phyloP scores from a whole-genome alignment of 2,888 invertebrate genomes.

The Meiosimyza decipiens region DNA sequence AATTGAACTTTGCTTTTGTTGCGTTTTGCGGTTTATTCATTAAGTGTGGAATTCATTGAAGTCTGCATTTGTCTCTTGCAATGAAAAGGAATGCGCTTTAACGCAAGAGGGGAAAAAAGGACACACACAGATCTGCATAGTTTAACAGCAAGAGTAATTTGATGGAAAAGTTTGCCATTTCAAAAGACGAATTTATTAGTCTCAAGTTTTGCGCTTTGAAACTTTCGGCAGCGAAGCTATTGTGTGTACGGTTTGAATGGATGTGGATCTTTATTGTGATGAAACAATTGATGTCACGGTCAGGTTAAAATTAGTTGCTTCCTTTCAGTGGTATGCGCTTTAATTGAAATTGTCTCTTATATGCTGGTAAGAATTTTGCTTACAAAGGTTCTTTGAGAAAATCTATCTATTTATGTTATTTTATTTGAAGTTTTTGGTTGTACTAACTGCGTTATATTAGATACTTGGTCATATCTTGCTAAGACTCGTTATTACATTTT shows the following conservation, averaged over 20 bases:
- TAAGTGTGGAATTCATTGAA: slow-evolving; percentile 12
- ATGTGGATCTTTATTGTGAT: slow-evolving; percentile 4
- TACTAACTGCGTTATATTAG: too few relatives aligned
- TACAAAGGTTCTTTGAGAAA: too few relatives aligned
- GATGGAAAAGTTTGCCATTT: slow-evolving; percentile 26
- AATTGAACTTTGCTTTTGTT: slow-evolving; percentile 30
- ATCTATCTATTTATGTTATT: too few relatives aligned
- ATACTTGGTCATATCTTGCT: too few relatives aligned
- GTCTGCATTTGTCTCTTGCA: neutral
- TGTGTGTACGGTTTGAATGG: neutral
- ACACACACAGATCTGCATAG: neutral
- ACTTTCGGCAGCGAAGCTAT: slow-evolving; percentile 6
- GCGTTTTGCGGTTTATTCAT: slow-evolving; percentile 28
- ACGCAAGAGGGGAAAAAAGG: neutral
- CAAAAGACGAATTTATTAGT: slow-evolving; percentile 32
- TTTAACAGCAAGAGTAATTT: slow-evolving; percentile 3
- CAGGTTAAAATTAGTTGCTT: slow-evolving; percentile 14
- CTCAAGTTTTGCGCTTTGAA: slow-evolving; percentile 13
- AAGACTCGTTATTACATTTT: too few relatives aligned
- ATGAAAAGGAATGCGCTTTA: neutral
- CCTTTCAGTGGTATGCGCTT: too few relatives aligned
- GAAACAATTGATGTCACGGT: slow-evolving; percentile 25
- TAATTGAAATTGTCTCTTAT: too few relatives aligned
- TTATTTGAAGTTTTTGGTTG: too few relatives aligned
- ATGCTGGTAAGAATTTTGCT: too few relatives aligned